phyloP scores from a whole-genome alignment of 2,888 invertebrate species.

The Synanthedon andrenaeformis region DNA sequence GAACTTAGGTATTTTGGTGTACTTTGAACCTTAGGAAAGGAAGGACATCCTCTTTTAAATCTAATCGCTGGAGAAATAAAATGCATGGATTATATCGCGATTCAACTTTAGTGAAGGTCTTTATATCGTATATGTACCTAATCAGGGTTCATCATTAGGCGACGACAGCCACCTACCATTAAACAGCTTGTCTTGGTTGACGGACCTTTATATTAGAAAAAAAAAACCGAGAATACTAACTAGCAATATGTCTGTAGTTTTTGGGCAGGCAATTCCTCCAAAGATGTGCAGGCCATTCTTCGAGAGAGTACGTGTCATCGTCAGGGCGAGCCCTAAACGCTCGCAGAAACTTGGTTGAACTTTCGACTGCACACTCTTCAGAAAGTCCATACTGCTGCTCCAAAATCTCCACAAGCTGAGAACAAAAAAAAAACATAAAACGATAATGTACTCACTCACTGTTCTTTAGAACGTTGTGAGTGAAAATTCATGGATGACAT shows the following conservation, averaged over 20 bases:
- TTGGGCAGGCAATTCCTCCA: constrained; percentile 84
- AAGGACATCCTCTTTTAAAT: no score
- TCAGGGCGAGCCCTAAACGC: constrained; percentile 86
- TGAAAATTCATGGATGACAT: not conserved
- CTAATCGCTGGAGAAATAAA: no score
- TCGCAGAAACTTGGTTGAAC: constrained; percentile 77
- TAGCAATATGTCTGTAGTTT: constrained; percentile 77
- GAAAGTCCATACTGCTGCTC: constrained; percentile 76
- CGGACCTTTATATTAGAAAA: no score
- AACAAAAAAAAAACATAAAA: constrained; percentile 13
- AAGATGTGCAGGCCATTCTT: constrained; percentile 81
- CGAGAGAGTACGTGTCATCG: constrained; percentile 77
- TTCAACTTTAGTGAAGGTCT: no score
- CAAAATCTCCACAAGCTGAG: constrained; percentile 58
- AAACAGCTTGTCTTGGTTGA: no score
- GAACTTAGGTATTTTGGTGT: no score
- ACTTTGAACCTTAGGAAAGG: no score
- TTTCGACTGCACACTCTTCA: constrained; percentile 72
- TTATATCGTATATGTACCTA: no score
- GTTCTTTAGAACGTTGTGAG: not conserved
- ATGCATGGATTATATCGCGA: no score
- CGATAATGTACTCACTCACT: not conserved
- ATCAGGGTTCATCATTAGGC: no score
- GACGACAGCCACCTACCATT: no score
- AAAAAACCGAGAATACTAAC: constrained; percentile 39